Percentiles rank a stretch among this genome's conserved stretches.
Evolutionary conservation across 2,888 invertebrate species (phyloP).

Genomic region (Andrena marginata): DNA sequence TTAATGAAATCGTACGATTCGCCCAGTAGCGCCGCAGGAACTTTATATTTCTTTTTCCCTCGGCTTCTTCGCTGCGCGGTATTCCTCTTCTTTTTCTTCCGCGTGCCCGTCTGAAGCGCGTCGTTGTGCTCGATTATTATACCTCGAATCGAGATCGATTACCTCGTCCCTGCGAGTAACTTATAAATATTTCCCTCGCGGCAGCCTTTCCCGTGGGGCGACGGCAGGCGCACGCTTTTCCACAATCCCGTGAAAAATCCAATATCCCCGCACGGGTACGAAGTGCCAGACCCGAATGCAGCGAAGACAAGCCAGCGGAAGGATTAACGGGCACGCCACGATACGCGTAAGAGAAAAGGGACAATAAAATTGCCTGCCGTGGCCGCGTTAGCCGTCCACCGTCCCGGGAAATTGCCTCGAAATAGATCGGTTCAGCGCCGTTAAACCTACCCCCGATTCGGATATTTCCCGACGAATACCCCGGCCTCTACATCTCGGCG

Average conservation of each 20-base stretch:
- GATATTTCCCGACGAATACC: neutral
- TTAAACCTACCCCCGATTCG: neutral
- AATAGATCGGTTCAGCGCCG: neutral
- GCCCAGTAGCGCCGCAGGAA: conserved; percentile 30
- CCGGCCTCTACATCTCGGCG: neutral
- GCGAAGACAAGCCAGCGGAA: neutral
- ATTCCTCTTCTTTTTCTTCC: neutral
- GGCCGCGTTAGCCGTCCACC: neutral
- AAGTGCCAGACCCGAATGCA: conserved; percentile 73
- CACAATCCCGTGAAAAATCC: conserved; percentile 78
- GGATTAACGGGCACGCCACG: neutral
- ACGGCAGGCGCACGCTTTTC: conserved; percentile 77
- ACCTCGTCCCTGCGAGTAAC: conserved; percentile 8
- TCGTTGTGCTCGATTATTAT: conserved; percentile 12
- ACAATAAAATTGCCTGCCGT: neutral
- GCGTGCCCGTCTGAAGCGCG: neutral
- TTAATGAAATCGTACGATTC: conserved; percentile 67
- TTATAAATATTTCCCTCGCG: conserved; percentile 52
- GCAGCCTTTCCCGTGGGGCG: conserved; percentile 80
- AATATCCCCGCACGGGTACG: conserved; percentile 78
- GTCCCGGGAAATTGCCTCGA: conserved; percentile 18
- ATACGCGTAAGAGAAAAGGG: neutral
- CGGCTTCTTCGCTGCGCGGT: neutral
- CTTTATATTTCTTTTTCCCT: conserved; percentile 8
- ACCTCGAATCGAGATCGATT: neutral